These are phyloP conservation scores for Typhlichthys subterraneus DNA, from an alignment of 2,797 vertebrate species.

Conservation along the genomic window DNA sequence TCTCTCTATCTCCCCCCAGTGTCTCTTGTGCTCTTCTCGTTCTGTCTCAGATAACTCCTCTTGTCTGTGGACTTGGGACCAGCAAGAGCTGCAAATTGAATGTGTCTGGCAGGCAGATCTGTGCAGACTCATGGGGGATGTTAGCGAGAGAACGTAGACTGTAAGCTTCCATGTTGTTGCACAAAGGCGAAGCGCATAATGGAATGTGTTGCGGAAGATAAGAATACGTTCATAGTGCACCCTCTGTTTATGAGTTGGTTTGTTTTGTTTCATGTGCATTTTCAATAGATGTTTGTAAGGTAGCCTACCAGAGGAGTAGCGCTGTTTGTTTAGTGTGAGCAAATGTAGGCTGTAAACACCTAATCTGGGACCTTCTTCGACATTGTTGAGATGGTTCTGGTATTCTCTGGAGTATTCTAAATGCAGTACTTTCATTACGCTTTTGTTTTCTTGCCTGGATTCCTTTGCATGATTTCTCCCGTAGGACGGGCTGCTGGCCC, in stretches of 20 bases:
- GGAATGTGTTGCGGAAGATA: conserved; percentile 65
- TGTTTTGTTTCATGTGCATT: conserved; percentile 15
- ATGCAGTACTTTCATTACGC: conserved; percentile 69
- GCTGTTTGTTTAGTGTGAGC: conserved; percentile 18
- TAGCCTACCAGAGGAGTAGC: conserved; percentile 20
- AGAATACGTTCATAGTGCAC: conserved; percentile 54
- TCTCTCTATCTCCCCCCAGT: not conserved
- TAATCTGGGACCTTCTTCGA: conserved; percentile 8
- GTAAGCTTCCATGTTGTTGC: conserved; percentile 72
- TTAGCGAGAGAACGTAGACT: conserved; percentile 67
- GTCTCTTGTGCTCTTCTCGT: conserved; percentile 60
- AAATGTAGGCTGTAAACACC: not conserved
- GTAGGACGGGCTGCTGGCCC: conserved; percentile 70
- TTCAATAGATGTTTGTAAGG: conserved; percentile 27
- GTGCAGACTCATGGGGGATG: conserved; percentile 71
- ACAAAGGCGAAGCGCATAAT: conserved; percentile 67
- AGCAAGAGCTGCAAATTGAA: conserved; percentile 80
- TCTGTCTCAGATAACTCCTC: conserved; percentile 73
- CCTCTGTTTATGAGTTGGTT: conserved; percentile 23
- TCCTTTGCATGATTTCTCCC: conserved; percentile 81
- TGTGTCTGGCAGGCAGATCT: conserved; percentile 78
- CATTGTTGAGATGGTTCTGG: conserved; percentile 12
- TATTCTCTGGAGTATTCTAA: conserved; percentile 46
- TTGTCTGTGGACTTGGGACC: conserved; percentile 66
- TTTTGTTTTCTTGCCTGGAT: conserved; percentile 74